Percentiles rank a stretch among this genome's conserved stretches.
Evolutionary conservation across 2,888 invertebrate genomes (phyloP).

Genomic region (Eupithecia abbreviata): DNA sequence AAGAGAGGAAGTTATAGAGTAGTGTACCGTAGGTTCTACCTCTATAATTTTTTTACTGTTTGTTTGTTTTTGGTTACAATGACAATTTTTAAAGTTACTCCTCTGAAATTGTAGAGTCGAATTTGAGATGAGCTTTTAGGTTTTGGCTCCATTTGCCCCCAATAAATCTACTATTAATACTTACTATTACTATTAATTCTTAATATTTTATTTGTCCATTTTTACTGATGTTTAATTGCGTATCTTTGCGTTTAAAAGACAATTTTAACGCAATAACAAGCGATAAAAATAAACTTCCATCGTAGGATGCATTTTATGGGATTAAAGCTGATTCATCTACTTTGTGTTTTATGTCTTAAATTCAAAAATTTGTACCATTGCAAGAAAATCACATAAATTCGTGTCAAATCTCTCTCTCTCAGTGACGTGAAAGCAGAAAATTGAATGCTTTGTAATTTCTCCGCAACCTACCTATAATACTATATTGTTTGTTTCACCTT

Average conservation of each 20-base stretch:
- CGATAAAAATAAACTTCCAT: conserved; percentile 72
- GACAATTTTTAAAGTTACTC: neutral
- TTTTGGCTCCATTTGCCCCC: neutral
- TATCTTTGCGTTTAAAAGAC: conserved; percentile 48
- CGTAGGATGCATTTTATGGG: conserved; percentile 68
- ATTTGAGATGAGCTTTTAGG: neutral
- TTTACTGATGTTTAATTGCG: neutral
- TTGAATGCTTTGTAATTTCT: neutral
- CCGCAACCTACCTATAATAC: neutral
- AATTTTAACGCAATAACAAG: conserved; percentile 59
- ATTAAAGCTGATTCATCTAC: conserved; percentile 64
- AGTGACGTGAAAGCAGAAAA: neutral
- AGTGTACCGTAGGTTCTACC: too few relatives aligned
- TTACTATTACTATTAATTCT: too few relatives aligned
- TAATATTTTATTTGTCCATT: neutral
- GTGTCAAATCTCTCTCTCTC: too few relatives aligned
- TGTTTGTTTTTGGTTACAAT: neutral
- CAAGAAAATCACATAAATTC: neutral
- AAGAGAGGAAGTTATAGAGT: too few relatives aligned
- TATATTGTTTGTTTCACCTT: too few relatives aligned
- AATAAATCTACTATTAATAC: too few relatives aligned
- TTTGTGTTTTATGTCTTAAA: conserved; percentile 60
- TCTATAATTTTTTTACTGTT: too few relatives aligned
- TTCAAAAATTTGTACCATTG: conserved; percentile 44
- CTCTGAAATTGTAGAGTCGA: neutral